phyloP scores from a whole-genome alignment of 1,140 invertebrate genomes.

The Scaptomyza pallida region DNA sequence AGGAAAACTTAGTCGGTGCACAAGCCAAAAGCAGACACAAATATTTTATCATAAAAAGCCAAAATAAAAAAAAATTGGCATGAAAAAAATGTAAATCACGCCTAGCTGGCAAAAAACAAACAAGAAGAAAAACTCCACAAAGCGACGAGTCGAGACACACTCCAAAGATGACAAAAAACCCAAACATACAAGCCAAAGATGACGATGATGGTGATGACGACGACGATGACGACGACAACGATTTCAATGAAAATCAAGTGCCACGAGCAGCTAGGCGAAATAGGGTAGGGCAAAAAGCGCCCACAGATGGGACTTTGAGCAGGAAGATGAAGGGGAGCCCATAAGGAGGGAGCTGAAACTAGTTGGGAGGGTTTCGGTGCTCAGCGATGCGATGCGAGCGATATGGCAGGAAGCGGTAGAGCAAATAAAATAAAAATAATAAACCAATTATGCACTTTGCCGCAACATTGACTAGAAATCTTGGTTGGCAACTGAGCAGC shows the following conservation, averaged over 20 bases:
- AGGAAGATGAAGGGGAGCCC: background rate
- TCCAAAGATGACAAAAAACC: conserved; percentile 76
- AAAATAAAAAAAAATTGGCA: conserved; percentile 27
- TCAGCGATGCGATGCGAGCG: conserved; percentile 78
- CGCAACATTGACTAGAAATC: conserved; percentile 73
- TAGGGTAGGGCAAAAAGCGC: conserved; percentile 63
- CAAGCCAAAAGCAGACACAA: conserved; percentile 52
- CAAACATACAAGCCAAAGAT: conserved; percentile 17
- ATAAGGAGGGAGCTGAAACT: conserved; percentile 1
- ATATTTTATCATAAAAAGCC: conserved; percentile 67
- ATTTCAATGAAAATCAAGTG: conserved; percentile 77
- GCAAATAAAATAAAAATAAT: conserved; percentile 78
- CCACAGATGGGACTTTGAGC: conserved; percentile 11
- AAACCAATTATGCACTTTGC: conserved; percentile 83
- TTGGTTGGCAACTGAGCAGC: conserved; percentile 1
- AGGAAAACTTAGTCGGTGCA: conserved; percentile 79
- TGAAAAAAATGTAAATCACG: conserved; percentile 66
- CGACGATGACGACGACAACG: conserved; percentile 27
- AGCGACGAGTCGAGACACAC: conserved; percentile 63
- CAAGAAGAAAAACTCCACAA: conserved; percentile 12
- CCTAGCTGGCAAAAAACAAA: conserved; percentile 32
- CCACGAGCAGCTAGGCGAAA: conserved; percentile 56
- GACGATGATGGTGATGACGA: too few relatives aligned
- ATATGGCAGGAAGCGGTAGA: conserved; percentile 77
- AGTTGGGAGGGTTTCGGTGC: conserved; percentile 39